These are phyloP conservation scores for Epinephelus lanceolatus DNA, from an alignment of 2,113 vertebrate species.

Conservation along the genomic window DNA sequence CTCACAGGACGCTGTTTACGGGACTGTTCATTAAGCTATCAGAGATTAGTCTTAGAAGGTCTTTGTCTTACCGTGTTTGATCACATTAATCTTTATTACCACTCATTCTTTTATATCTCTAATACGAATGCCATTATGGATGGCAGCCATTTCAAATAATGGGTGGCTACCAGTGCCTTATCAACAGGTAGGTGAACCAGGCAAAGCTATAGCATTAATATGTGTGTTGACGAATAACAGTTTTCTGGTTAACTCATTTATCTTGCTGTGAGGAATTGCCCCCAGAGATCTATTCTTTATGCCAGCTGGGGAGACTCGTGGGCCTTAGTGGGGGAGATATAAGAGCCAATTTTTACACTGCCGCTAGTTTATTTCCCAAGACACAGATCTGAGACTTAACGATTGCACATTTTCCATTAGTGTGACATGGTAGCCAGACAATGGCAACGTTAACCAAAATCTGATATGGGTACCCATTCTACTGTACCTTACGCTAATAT, in stretches of 20 bases:
- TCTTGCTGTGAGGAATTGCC: conserved; percentile 47
- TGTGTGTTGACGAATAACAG: conserved; percentile 41
- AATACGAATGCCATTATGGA: conserved; percentile 27
- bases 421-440: conserved; percentile 9
- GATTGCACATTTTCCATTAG: conserved; percentile 36
- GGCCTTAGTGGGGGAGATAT: conserved; percentile 40
- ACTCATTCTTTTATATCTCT: conserved; percentile 8
- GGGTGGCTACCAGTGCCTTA: conserved; percentile 25
- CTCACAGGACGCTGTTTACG: not conserved
- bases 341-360: conserved; percentile 46
- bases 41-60: conserved; percentile 24
- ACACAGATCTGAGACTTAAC: conserved; percentile 37
- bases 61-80: conserved; percentile 31
- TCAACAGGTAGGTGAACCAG: conserved; percentile 49
- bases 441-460: conserved; percentile 11
- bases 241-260: conserved; percentile 51
- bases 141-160: conserved; percentile 39
- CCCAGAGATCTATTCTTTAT: conserved; percentile 48
- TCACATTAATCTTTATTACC: conserved; percentile 30
- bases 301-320: conserved; percentile 30
- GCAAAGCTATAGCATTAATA: conserved; percentile 34
- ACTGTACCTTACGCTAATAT: conserved; percentile 9
- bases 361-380: conserved; percentile 49
- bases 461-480: not conserved
- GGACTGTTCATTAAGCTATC: conserved; percentile 28